Conservation (phyloP, 2,797 vertebrate species). For the Lacerta bilineata region DNA sequence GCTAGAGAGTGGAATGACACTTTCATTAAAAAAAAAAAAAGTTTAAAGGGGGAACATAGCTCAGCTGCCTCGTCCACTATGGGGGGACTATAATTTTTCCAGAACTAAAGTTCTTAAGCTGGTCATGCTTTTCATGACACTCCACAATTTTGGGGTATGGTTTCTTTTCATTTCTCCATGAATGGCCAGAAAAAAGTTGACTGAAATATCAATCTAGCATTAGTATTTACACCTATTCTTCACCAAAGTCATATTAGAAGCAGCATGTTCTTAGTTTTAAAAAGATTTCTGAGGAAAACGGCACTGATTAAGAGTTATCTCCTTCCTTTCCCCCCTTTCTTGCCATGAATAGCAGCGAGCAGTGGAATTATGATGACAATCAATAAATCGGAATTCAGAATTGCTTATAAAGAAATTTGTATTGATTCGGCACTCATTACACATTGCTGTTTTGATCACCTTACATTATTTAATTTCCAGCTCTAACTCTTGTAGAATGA, state of each 20-base stretch:
- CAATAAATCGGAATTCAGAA: conserved; percentile 69
- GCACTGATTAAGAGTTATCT: conserved; percentile 60
- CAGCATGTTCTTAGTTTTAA: background rate
- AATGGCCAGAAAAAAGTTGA: no score
- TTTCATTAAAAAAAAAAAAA: no score
- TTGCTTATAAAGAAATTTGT: conserved; percentile 71
- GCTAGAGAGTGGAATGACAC: no score
- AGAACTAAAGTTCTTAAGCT: no score
- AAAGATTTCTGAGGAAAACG: conserved; percentile 30
- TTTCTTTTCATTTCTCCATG: no score
- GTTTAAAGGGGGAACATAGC: no score
- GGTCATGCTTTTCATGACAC: no score
- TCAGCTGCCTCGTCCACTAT: no score
- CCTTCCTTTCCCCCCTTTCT: conserved; percentile 48
- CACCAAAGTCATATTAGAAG: background rate
- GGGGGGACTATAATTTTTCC: no score
- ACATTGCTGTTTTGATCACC: conserved; percentile 72
- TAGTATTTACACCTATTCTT: background rate
- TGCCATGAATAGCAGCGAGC: conserved; percentile 48
- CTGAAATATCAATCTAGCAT: background rate
- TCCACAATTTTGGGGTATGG: no score
- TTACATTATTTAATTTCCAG: conserved; percentile 73
- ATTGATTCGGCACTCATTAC: conserved; percentile 69
- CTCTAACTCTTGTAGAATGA: conserved; percentile 70
- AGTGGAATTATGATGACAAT: conserved; percentile 55